phyloP scores from a whole-genome alignment of 1,140 invertebrate genomes.

The Formica selysi region DNA sequence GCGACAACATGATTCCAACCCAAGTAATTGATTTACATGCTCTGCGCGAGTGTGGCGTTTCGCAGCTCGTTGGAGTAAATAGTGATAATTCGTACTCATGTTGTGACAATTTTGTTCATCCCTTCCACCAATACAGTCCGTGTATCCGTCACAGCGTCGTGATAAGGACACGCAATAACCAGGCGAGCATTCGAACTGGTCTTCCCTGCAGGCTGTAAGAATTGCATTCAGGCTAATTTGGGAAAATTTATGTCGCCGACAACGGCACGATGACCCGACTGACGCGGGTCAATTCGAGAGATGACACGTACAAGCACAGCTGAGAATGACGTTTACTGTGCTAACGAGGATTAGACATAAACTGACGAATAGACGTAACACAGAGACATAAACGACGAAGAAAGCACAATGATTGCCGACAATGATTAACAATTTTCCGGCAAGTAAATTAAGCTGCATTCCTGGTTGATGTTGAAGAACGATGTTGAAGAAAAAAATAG shows the following conservation, averaged over 20 bases:
- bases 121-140: slow-evolving; percentile 89
- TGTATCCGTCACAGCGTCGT: slow-evolving; percentile 90
- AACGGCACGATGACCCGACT: slow-evolving; percentile 33
- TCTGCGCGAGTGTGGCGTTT: slow-evolving; percentile 5
- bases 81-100: slow-evolving; percentile 79
- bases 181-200: slow-evolving; percentile 87
- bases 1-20: neutral
- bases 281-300: slow-evolving; percentile 49
- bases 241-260: slow-evolving; percentile 40
- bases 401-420: slow-evolving; percentile 18
- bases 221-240: slow-evolving; percentile 78
- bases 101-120: slow-evolving; percentile 89
- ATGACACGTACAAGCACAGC: slow-evolving; percentile 57
- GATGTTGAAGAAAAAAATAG: neutral
- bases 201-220: slow-evolving; percentile 83
- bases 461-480: slow-evolving; percentile 14
- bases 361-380: slow-evolving; percentile 38
- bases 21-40: slow-evolving; percentile 50
- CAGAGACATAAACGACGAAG: slow-evolving; percentile 20
- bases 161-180: slow-evolving; percentile 89
- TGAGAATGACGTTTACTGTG: slow-evolving; percentile 33
- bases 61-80: slow-evolving; percentile 42
- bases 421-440: slow-evolving; percentile 10
- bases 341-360: slow-evolving; percentile 45
- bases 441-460: slow-evolving; percentile 32